A percentile compares a stretch with the other conserved stretches of the same genome.
These are phyloP conservation scores for Spodoptera littoralis DNA, from an alignment of 2,888 invertebrate species.

Conservation along the genomic window DNA sequence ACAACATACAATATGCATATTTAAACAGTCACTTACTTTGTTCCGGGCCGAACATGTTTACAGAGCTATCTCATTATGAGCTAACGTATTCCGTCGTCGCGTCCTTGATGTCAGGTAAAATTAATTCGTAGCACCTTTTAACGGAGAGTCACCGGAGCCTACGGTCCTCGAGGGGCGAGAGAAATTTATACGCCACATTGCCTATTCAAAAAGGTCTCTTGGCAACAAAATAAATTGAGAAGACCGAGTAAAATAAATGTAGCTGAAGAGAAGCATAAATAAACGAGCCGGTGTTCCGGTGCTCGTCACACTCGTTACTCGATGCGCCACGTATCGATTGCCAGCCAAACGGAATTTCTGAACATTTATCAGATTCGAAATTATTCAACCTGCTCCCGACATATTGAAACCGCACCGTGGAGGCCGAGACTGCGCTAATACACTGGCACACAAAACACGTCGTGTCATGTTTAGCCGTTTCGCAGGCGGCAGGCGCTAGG, in stretches of 20 bases:
- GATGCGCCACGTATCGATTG: constrained; percentile 47
- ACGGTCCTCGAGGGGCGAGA: constrained; percentile 71
- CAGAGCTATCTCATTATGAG: constrained; percentile 76
- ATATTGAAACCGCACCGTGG: constrained; percentile 54
- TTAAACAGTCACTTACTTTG: constrained; percentile 64
- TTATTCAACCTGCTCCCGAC: constrained; percentile 52
- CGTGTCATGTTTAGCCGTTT: constrained; percentile 40
- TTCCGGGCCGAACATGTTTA: constrained; percentile 67
- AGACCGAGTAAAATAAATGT: constrained; percentile 73
- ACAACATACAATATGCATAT: constrained; percentile 63
- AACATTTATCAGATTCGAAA: constrained; percentile 61
- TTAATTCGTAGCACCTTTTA: constrained; percentile 85
- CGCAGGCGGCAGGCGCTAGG: constrained; percentile 22
- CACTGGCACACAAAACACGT: constrained; percentile 40
- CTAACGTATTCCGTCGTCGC: constrained; percentile 74
- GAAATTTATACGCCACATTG: constrained; percentile 85
- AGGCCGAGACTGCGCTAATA: constrained; percentile 19
- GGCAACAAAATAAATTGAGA: constrained; percentile 79
- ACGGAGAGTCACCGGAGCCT: constrained; percentile 73
- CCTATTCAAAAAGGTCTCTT: constrained; percentile 84
- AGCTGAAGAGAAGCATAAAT: constrained; percentile 65
- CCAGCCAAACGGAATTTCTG: constrained; percentile 53
- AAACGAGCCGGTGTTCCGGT: constrained; percentile 54
- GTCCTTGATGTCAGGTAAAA: constrained; percentile 82
- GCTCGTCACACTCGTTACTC: constrained; percentile 54